A percentile compares a stretch with the other conserved stretches of the same genome.
Evolutionary conservation across 2,888 invertebrate species (phyloP).

Genomic region (Scaptomyza caliginosa): DNA sequence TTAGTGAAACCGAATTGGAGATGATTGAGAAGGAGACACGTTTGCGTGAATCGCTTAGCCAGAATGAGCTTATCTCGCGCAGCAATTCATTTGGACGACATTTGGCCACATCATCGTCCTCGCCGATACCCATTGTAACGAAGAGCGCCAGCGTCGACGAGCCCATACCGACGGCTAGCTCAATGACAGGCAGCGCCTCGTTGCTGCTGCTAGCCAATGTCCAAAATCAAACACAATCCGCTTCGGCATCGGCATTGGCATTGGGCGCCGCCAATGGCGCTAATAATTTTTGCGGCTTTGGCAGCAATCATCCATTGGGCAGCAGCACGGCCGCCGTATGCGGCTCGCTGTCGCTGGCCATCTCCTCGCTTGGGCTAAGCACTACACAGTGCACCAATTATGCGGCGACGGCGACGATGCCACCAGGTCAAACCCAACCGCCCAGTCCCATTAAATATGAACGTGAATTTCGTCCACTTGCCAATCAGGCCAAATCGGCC

Average conservation of each 20-base stretch:
- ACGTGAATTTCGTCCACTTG: slow-evolving; percentile 86
- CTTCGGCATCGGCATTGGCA: slow-evolving; percentile 42
- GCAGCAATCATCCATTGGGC: slow-evolving; percentile 66
- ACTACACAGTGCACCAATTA: slow-evolving; percentile 67
- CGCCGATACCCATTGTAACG: slow-evolving; percentile 84
- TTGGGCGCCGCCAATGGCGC: slow-evolving; percentile 12
- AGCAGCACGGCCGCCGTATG: slow-evolving; percentile 82
- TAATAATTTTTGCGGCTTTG: slow-evolving; percentile 54
- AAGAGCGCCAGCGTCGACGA: slow-evolving; percentile 84
- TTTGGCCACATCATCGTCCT: slow-evolving; percentile 81
- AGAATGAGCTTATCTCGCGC: slow-evolving; percentile 83
- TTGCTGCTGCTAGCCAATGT: slow-evolving; percentile 62
- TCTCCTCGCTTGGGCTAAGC: slow-evolving; percentile 79
- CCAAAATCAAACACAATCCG: slow-evolving; percentile 36
- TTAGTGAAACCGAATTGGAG: slow-evolving; percentile 87
- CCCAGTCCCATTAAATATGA: slow-evolving; percentile 85
- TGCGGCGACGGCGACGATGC: slow-evolving; percentile 54
- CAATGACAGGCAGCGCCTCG: slow-evolving; percentile 52
- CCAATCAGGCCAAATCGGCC: slow-evolving; percentile 87
- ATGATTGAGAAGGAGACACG: slow-evolving; percentile 85
- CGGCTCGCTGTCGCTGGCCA: slow-evolving; percentile 82
- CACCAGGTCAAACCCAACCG: slow-evolving; percentile 72
- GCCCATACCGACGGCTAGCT: slow-evolving; percentile 73
- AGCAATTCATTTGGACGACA: slow-evolving; percentile 84
- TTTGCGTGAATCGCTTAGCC: slow-evolving; percentile 83